Evolutionary conservation across 2,888 invertebrate genomes (phyloP), one percentile per base, ranked within the genome.

Genomic region (Scotopteryx bipunctaria): DNA sequence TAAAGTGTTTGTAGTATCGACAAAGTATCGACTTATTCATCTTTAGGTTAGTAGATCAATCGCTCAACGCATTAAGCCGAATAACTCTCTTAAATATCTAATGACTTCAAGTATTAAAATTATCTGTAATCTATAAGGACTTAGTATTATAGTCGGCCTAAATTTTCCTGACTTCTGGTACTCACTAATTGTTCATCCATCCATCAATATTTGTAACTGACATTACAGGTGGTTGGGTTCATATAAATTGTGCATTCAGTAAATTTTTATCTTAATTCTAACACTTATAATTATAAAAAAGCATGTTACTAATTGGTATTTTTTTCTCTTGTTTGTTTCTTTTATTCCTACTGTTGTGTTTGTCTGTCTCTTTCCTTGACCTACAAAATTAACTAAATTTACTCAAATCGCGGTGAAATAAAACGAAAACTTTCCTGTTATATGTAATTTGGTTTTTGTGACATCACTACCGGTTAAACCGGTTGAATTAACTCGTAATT

Each of bases 271-370:
- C 27, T 25, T 8, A 32, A 21, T 17, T 27, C 25, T 38, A 40
- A 41, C 17, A 45, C 32, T 13, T n/a, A 16, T 37, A 37, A 23
- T 33, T 40, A 25, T 19, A 40, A 38, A 43, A 42, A 38, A 41
- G 51, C 57, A 58, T 62, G 55, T 60, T 71, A 88, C 83, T 86
- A 86, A 88, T 78, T 55, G 23, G 37, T 56, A n/a, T 36, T 53
- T 66, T 69, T 69, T 58, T 41, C 50, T 15, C 59, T 65, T 65
- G 67, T 66, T 63, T 68, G 64, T 72, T 69, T 64, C 55, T 55
- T 64, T 58, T 55, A 55, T 45, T 69, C 70, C 66, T 73, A 61
- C 68, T 76, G 71, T 71, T 77, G 74, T 78, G 76, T 83, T 63
- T 71, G 69, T 76, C 67, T 64, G 50, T 59, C 67, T 63, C 52